Evolutionary conservation across 2,797 vertebrate species (phyloP).

Genomic region (Pangasius sanitwongsei): DNA sequence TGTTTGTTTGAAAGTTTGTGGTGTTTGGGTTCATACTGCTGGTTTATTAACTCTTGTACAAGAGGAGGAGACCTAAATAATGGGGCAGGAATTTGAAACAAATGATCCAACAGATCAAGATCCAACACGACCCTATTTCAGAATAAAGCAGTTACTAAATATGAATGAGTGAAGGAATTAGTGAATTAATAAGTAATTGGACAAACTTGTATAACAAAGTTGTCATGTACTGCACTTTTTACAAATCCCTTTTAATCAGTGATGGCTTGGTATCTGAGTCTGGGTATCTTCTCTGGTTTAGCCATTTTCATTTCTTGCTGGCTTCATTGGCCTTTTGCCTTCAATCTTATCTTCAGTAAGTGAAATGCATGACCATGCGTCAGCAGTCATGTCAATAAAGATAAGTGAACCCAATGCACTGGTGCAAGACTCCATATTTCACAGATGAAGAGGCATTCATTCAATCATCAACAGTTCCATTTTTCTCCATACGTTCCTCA

Average conservation of each 20-base stretch:
- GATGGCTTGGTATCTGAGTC: neutral
- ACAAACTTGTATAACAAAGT: neutral
- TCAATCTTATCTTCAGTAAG: neutral
- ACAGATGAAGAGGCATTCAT: neutral
- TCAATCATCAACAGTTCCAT: neutral
- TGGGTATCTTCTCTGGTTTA: neutral
- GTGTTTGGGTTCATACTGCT: neutral
- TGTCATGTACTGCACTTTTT: neutral
- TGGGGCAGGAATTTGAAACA: neutral
- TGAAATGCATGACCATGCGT: neutral
- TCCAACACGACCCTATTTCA: neutral
- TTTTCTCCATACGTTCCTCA: neutral
- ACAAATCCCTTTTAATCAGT: neutral
- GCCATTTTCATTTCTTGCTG: neutral
- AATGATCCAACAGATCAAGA: neutral
- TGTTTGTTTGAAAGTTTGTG: neutral
- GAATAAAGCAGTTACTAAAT: neutral
- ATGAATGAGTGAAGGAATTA: neutral
- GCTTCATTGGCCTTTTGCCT: neutral
- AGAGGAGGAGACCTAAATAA: neutral
- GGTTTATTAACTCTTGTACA: neutral
- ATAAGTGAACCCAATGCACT: neutral
- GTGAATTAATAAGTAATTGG: neutral
- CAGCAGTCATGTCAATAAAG: neutral
- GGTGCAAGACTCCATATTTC: conserved; percentile 8